Evolutionary conservation across 2,113 vertebrate species (phyloP).

Genomic region (Podarcis raffonei): DNA sequence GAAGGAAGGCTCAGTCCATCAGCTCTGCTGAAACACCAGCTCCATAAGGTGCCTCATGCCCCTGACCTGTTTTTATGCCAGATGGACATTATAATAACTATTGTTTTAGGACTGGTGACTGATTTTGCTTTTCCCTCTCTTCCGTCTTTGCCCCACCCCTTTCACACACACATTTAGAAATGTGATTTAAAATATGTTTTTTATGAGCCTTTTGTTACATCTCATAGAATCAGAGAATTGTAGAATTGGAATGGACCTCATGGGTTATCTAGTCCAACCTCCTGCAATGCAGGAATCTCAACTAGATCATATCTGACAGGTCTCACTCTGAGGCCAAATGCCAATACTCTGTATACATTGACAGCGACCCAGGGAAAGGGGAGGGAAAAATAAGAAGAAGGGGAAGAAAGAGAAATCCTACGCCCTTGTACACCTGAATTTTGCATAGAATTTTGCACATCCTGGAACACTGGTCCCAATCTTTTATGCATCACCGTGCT

Average conservation of each 20-base stretch:
- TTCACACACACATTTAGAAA: not conserved
- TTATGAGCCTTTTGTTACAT: accelerated
- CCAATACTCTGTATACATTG: conserved; percentile 29
- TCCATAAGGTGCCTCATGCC: too few species aligned
- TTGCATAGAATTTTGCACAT: conserved; percentile 65
- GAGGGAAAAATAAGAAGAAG: not conserved
- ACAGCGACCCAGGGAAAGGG: not conserved
- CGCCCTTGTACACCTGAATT: conserved; percentile 54
- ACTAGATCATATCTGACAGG: not conserved
- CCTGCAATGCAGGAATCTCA: too few species aligned
- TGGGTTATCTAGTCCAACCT: too few species aligned
- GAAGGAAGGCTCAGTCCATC: too few species aligned
- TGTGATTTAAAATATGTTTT: conserved; percentile 5
- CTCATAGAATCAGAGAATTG: too few species aligned
- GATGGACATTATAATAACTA: too few species aligned
- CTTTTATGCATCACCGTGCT: conserved; percentile 68
- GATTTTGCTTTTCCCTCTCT: too few species aligned
- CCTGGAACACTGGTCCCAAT: conserved; percentile 53
- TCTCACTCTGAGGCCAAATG: conserved; percentile 43
- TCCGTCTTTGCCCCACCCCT: too few species aligned
- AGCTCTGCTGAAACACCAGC: too few species aligned
- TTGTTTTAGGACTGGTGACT: too few species aligned
- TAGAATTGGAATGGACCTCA: too few species aligned
- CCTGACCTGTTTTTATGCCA: too few species aligned
- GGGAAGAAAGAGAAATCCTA: conserved; percentile 45